Evolutionary conservation across 2,113 vertebrate species (phyloP).

Genomic region (Toxostoma redivivum): DNA sequence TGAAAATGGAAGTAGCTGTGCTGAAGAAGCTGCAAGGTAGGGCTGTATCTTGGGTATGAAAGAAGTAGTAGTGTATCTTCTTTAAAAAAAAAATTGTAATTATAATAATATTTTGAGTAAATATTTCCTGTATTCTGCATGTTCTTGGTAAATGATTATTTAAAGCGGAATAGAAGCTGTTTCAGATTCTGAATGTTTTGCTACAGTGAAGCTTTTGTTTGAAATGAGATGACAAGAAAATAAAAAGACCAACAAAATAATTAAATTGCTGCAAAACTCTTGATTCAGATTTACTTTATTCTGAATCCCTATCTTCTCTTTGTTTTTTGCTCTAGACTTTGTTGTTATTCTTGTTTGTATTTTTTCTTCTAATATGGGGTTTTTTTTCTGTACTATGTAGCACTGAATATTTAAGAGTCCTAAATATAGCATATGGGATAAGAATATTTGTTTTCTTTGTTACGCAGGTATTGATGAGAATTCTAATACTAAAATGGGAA

Average conservation of each 20-base stretch:
- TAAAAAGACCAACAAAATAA: not conserved
- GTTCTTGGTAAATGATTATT: not conserved
- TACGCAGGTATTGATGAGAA: not conserved
- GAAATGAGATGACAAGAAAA: not conserved
- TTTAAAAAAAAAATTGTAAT: not conserved
- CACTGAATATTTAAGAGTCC: not conserved
- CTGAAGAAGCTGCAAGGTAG: slow-evolving; percentile 98
- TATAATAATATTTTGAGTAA: not conserved
- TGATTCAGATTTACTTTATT: not conserved
- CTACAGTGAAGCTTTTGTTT: not conserved
- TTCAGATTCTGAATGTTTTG: not conserved
- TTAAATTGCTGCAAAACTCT: not conserved
- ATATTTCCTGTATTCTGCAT: not conserved
- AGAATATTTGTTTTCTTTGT: not conserved
- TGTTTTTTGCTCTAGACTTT: not conserved
- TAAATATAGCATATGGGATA: not conserved
- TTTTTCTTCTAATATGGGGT: not conserved
- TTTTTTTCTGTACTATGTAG: not conserved
- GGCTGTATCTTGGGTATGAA: not conserved
- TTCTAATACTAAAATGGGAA: not conserved
- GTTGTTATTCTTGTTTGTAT: not conserved
- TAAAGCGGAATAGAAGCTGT: not conserved
- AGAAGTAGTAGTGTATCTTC: not conserved
- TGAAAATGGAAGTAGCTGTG: slow-evolving; percentile 99
- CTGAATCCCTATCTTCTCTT: not conserved